Base-by-base conservation (phyloP, 2,113 vertebrate species). In the Syngnathus typhle region DNA sequence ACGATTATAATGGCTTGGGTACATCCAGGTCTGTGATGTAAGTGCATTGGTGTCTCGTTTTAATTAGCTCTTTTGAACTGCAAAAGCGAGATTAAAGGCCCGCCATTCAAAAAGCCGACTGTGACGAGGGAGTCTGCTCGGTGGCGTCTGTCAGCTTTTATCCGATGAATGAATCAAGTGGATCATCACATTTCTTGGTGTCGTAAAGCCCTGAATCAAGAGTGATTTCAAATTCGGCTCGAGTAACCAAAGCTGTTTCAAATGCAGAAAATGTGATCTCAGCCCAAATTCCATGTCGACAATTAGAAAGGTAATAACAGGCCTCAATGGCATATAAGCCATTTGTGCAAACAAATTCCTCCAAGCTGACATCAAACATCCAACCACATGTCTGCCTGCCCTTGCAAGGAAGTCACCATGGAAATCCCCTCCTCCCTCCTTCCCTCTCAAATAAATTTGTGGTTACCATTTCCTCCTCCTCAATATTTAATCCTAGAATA, bases 311-410 rank as follows among this genome's bases (percentile, higher is more conserved):
- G 68, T 68, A 70, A 81, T 43, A 67, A 62, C 44, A 62, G 39
- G 38, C 8, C 27, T 32, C 12, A 60, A 71, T 78, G 67, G 76
- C 74, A 69, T 65, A 46, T 44, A 60, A 84, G 60, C 65, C 73
- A 61, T 76, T 85, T 84, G 54, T 73, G 81, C 76, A 73, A 73
- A 76, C 78, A 84, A 67, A 87, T 85, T 85, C 71, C 68, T 82
- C 41, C 19, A 84, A 68, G 71, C 71, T 74, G 75, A 84, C 83
- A 79, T 88, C 79, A 89, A 81, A 88, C 70, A 18, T 80, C 72
- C 66, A 46, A 75, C 84, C 84, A 83, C 84, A 80, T 77, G 81
- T 75, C 80, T 75, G 77, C 67, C 59, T 81, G 70, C 75, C 71
- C 66, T 71, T 70, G 72, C 23, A 43, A 79, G 79, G 71, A 85